These are phyloP conservation scores for Danio jaintianensis DNA, from an alignment of 2,797 vertebrate species.

Conservation along the genomic window DNA sequence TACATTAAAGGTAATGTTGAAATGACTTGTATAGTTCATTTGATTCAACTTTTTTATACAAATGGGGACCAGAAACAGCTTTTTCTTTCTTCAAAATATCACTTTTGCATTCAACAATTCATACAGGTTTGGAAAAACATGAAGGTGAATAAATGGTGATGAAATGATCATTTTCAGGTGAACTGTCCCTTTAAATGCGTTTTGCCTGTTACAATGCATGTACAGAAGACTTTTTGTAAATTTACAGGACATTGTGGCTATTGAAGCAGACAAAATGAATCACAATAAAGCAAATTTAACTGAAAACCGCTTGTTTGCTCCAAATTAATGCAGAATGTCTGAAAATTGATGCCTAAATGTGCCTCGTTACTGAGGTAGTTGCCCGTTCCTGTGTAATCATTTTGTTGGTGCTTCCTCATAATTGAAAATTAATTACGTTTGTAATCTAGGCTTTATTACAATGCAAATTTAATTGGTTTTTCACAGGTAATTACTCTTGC, in stretches of 20 bases:
- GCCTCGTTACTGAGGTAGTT: conserved; percentile 41
- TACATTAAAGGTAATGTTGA: too few species aligned
- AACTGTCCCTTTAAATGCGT: too few species aligned
- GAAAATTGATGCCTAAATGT: conserved; percentile 20
- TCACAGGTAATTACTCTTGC: conserved; percentile 63
- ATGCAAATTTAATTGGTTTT: conserved; percentile 63
- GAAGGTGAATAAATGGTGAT: too few species aligned
- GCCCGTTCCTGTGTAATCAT: conserved; percentile 36
- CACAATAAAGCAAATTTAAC: conserved; percentile 43
- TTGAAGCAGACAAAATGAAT: conserved; percentile 10
- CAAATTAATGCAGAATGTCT: background rate
- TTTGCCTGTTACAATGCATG: conserved; percentile 13
- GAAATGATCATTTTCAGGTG: too few species aligned
- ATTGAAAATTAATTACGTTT: conserved; percentile 61
- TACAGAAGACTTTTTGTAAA: conserved; percentile 48
- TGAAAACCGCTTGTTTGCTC: conserved; percentile 17
- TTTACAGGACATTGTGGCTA: background rate
- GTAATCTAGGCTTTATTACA: conserved; percentile 59
- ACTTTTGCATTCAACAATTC: too few species aligned
- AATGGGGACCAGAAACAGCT: too few species aligned
- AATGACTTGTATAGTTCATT: too few species aligned
- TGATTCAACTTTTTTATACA: too few species aligned
- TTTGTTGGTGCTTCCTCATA: conserved; percentile 56
- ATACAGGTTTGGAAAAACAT: too few species aligned
- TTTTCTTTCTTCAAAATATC: too few species aligned